Percentiles rank a stretch among this genome's conserved stretches.
Evolutionary conservation across 1,140 invertebrate species (phyloP).

Genomic region (Bombus consobrinus): DNA sequence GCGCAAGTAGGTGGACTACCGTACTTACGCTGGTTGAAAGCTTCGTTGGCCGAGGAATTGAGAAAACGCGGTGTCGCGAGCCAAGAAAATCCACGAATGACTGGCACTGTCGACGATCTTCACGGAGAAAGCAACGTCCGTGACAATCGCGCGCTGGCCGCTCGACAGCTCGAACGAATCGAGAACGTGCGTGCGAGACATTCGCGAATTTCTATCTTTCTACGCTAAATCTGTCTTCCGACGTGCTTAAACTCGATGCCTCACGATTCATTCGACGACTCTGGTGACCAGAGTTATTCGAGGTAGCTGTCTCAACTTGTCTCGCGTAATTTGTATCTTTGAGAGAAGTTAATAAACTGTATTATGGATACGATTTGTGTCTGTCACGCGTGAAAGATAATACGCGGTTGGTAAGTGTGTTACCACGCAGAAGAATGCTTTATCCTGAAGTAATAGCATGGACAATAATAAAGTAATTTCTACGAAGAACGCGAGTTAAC

Average conservation of each 20-base stretch:
- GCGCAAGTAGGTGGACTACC: conserved; percentile 53
- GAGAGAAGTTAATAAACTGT: neutral
- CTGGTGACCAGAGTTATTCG: neutral
- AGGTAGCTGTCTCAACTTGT: neutral
- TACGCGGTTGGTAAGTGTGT: neutral
- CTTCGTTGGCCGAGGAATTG: neutral
- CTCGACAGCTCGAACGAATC: conserved; percentile 27
- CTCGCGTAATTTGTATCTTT: neutral
- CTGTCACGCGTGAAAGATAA: neutral
- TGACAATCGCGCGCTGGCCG: neutral
- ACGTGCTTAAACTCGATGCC: neutral
- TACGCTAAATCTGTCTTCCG: conserved; percentile 7
- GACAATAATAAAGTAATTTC: neutral
- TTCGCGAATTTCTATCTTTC: conserved; percentile 20
- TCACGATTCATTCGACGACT: neutral
- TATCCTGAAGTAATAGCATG: neutral
- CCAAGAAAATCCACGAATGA: conserved; percentile 27
- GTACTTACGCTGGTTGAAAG: neutral
- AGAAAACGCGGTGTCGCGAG: neutral
- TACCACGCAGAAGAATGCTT: neutral
- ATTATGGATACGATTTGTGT: neutral
- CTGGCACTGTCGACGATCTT: conserved; percentile 11
- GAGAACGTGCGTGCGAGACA: neutral
- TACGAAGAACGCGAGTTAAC: neutral
- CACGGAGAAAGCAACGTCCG: conserved; percentile 21